phyloP scores from a whole-genome alignment of 2,888 invertebrate genomes.

The Cantharis lateralis region DNA sequence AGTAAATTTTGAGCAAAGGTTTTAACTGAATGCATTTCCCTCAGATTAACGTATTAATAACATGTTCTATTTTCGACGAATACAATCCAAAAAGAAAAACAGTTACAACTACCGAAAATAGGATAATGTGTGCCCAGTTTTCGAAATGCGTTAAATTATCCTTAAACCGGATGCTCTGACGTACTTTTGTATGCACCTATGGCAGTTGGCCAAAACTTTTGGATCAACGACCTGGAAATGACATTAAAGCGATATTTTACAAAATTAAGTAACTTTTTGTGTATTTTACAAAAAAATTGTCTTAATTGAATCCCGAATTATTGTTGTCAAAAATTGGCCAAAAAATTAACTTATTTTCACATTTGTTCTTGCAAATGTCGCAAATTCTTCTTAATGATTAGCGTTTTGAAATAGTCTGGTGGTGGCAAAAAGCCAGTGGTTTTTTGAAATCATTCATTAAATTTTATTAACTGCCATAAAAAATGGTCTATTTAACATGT shows the following conservation, averaged over 20 bases:
- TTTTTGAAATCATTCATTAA: background rate
- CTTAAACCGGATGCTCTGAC: background rate
- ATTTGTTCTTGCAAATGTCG: background rate
- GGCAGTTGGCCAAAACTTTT: slow-evolving; percentile 13
- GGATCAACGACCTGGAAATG: slow-evolving; percentile 10
- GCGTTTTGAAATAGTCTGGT: background rate
- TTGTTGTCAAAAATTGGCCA: background rate
- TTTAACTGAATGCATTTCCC: background rate
- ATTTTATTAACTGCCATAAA: background rate
- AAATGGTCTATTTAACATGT: background rate
- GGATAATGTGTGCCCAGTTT: background rate
- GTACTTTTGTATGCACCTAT: slow-evolving; percentile 9
- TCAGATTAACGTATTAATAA: too few relatives aligned
- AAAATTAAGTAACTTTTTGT: background rate
- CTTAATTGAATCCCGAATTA: background rate
- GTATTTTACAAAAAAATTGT: background rate
- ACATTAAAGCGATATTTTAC: background rate
- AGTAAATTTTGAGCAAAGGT: background rate
- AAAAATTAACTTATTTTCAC: background rate
- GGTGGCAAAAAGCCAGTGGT: background rate
- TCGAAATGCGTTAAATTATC: background rate
- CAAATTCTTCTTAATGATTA: background rate
- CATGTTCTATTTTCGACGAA: background rate
- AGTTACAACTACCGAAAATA: background rate
- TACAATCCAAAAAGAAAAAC: background rate